A percentile compares a stretch with the other conserved stretches of the same genome.
phyloP scores from a whole-genome alignment of 1,140 invertebrate genomes.

The Apolygus lucorum region DNA sequence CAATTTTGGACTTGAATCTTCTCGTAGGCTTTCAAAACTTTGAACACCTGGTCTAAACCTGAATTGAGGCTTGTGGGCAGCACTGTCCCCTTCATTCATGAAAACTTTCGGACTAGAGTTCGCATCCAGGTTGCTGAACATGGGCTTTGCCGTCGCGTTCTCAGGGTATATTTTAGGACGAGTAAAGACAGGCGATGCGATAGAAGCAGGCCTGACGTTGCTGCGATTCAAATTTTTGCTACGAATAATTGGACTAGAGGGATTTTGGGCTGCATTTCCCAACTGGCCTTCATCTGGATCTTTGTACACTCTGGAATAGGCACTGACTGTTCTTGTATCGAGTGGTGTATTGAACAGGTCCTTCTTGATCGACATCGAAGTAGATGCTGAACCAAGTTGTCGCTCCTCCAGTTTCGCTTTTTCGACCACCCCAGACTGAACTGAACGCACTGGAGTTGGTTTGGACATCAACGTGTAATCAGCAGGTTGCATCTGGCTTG shows the following conservation, averaged over 20 bases:
- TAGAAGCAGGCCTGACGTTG: neutral
- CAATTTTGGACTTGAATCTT: neutral
- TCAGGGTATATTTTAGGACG: neutral
- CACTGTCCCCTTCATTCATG: neutral
- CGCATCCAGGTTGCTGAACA: neutral
- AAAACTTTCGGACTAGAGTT: constrained; percentile 1
- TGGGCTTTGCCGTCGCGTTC: neutral
- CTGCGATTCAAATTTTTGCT: neutral
- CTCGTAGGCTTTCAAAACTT: neutral
- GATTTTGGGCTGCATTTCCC: neutral
- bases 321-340: neutral
- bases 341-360: too few relatives aligned
- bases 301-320: neutral
- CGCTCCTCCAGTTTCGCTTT: too few relatives aligned
- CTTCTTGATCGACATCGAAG: too few relatives aligned
- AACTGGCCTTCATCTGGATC: neutral
- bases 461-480: too few relatives aligned
- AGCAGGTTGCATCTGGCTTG: too few relatives aligned
- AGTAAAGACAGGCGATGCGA: neutral
- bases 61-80: neutral
- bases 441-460: too few relatives aligned
- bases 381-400: too few relatives aligned
- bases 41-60: neutral
- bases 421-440: too few relatives aligned
- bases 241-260: neutral